These are phyloP conservation scores for Melanerpes formicivorus DNA, from an alignment of 2,113 vertebrate species.

Conservation along the genomic window DNA sequence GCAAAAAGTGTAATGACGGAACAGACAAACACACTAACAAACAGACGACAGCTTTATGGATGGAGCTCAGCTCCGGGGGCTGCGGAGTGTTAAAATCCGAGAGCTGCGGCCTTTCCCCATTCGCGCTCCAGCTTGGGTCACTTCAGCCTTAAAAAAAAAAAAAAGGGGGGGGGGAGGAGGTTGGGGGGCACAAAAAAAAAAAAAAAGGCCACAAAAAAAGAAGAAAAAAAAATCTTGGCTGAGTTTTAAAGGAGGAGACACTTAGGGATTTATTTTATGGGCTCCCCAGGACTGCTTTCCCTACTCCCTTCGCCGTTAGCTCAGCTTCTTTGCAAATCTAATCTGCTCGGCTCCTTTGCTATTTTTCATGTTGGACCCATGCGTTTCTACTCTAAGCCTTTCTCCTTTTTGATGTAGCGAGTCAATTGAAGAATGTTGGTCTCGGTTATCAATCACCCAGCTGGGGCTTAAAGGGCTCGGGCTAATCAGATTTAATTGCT, in stretches of 20 bases:
- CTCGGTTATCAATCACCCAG: conserved; percentile 87
- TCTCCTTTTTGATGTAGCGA: conserved; percentile 80
- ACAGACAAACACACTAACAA: conserved; percentile 58
- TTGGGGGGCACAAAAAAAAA: too few species aligned
- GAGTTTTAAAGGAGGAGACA: conserved; percentile 35
- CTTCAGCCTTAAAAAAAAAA: not conserved
- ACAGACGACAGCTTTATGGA: conserved; percentile 71
- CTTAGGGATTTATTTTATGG: conserved; percentile 30
- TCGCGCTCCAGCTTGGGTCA: not conserved
- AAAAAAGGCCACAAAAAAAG: not conserved
- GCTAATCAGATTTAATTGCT: conserved; percentile 89
- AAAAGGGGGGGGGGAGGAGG: not conserved
- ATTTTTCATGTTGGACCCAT: conserved; percentile 71
- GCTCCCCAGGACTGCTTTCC: not conserved
- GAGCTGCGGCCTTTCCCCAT: not conserved
- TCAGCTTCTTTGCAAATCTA: conserved; percentile 68
- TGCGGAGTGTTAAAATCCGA: not conserved
- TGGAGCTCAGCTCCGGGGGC: not conserved
- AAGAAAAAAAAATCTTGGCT: not conserved
- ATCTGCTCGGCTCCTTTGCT: conserved; percentile 65
- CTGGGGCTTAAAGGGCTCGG: conserved; percentile 83
- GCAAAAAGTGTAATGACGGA: conserved; percentile 29
- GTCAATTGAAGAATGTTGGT: conserved; percentile 82
- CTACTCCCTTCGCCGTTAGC: conserved; percentile 7
- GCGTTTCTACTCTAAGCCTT: conserved; percentile 71